Evolutionary conservation across 1,140 invertebrate species (phyloP).

Genomic region (Drosophila navojoa): DNA sequence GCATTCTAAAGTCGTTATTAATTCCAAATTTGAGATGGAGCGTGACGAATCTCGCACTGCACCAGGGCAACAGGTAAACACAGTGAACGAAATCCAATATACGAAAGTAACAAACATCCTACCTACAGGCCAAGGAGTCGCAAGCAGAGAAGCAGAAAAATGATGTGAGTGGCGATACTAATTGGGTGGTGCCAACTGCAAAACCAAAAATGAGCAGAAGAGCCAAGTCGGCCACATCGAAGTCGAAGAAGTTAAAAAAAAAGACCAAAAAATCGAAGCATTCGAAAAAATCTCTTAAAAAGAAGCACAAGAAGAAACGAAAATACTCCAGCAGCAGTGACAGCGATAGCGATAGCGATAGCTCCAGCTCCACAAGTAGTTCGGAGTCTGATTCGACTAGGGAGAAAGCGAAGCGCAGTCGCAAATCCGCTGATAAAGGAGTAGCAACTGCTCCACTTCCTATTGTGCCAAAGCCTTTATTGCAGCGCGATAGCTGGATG

Average conservation of each 20-base stretch:
- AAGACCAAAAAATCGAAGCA: conserved; percentile 39
- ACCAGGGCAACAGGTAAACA: conserved; percentile 63
- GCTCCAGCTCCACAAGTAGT: not conserved
- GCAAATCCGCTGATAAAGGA: not conserved
- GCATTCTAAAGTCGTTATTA: no score
- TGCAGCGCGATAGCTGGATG: conserved; percentile 86
- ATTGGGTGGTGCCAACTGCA: conserved; percentile 84
- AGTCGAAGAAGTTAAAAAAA: conserved; percentile 68
- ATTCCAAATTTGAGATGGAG: conserved; percentile 81
- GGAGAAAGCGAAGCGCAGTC: conserved; percentile 32
- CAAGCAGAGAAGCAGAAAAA: conserved; percentile 44
- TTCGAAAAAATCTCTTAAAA: conserved; percentile 53
- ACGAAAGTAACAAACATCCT: conserved; percentile 16
- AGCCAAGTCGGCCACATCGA: conserved; percentile 32
- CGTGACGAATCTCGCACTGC: conserved; percentile 75
- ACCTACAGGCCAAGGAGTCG: conserved; percentile 67
- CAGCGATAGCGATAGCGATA: conserved; percentile 14
- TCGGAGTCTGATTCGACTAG: conserved; percentile 2
- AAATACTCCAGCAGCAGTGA: not conserved
- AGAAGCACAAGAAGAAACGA: conserved; percentile 46
- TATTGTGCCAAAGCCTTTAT: not conserved
- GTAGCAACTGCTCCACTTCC: no score
- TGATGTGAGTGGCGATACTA: conserved; percentile 51
- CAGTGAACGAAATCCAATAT: not conserved
- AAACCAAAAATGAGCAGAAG: conserved; percentile 15